Conservation (phyloP, 2,888 invertebrate species). For the Mechanitis messenoides region DNA sequence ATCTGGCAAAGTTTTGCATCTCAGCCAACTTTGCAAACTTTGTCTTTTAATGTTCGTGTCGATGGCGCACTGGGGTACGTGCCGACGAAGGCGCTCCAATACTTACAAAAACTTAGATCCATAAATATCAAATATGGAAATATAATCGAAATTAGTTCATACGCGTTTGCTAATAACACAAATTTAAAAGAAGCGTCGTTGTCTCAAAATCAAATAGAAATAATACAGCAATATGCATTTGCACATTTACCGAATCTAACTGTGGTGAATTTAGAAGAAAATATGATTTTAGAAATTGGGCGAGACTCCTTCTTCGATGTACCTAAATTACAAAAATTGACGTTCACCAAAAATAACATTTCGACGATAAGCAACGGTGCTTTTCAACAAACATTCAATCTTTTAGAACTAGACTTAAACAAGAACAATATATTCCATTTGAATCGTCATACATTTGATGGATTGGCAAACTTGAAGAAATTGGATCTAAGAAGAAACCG, state of each 20-base stretch:
- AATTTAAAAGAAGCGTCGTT: conserved; percentile 81
- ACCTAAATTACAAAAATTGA: conserved; percentile 83
- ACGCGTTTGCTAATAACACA: conserved; percentile 85
- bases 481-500: conserved; percentile 85
- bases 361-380: conserved; percentile 90
- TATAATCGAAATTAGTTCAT: conserved; percentile 80
- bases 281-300: conserved; percentile 84
- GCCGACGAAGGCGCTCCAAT: conserved; percentile 82
- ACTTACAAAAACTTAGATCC: conserved; percentile 79
- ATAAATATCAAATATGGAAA: conserved; percentile 84
- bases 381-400: conserved; percentile 82
- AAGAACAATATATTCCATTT: conserved; percentile 84
- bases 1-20: conserved; percentile 86
- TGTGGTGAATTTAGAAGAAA: conserved; percentile 83
- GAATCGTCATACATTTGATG: conserved; percentile 86
- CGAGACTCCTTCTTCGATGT: conserved; percentile 84
- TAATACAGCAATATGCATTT: conserved; percentile 81
- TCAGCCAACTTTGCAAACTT: conserved; percentile 81
- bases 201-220: conserved; percentile 82
- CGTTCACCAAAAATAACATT: conserved; percentile 90
- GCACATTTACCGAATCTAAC: conserved; percentile 83
- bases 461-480: conserved; percentile 82
- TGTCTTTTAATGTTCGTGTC: conserved; percentile 83
- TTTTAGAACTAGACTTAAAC: conserved; percentile 88
- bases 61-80: conserved; percentile 82